Base-by-base conservation (phyloP, 2,888 invertebrate species). In the Timema cristinae region DNA sequence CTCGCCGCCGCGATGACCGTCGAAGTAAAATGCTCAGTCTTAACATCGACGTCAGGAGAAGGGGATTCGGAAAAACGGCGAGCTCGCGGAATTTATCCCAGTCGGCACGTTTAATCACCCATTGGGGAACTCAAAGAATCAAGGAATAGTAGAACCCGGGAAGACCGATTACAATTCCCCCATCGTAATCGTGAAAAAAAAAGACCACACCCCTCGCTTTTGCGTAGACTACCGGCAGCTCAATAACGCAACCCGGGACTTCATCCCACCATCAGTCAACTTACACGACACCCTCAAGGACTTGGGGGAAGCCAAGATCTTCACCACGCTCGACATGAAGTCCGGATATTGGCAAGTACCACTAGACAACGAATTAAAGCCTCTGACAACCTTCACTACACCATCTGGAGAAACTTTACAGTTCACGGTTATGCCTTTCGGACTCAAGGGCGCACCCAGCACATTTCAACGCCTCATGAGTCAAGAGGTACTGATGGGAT, bases 191-290 rank as follows among this genome's bases (percentile, higher is more conserved):
- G 71, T 67, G 6, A 54, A 11, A 51, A 59, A 72, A 66, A 69
- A 50, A 76, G 77, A 63, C 77, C 78, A 7, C 56, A 70, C 4
- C 68, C 73, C 10, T 67, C 78, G 16, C 10, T 67, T 72, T 47
- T 73, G 73, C 56, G 69, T 73, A 6, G 68, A 75, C 68, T 75
- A 71, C 47, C 56, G 73, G 15, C 51, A 63, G 7, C 50, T 76
- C 0, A 74, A 75, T 56, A 52, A 10, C 5, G 16, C 51, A n/a
- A 72, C 73, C 13, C 16, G 13, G 9, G 47, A 48, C 13, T 70
- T 61, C 32, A 69, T 54, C 11, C 70, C 66, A 32, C 74, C 73
- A 7, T 66, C 74, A 66, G 70, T 72, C 0, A 50, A 68, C 11
- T 68, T 74, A 9, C 66, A 67, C n/a, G 72, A 74, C n/a, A 56